phyloP scores from a whole-genome alignment of 2,797 vertebrate species.

The Hylomyscus alleni region DNA sequence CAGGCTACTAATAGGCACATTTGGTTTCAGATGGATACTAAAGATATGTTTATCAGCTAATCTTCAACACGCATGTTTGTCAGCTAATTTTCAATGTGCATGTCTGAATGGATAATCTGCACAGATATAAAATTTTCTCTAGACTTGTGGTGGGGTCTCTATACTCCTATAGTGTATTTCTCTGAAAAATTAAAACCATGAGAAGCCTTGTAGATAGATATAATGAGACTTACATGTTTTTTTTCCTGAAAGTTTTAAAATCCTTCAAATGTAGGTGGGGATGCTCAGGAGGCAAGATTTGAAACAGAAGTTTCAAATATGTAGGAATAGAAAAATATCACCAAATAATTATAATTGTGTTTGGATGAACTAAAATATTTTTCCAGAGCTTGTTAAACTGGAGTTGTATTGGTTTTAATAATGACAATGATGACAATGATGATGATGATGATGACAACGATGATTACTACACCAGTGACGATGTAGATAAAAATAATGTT shows the following conservation, averaged over 20 bases:
- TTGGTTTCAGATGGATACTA: background rate
- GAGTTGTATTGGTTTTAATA: slow-evolving; percentile 24
- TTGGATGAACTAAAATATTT: slow-evolving; percentile 12
- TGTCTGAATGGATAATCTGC: background rate
- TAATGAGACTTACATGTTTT: slow-evolving; percentile 38
- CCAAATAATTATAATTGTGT: slow-evolving; percentile 40
- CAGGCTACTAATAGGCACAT: background rate
- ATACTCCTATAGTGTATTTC: slow-evolving; percentile 35
- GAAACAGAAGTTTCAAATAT: slow-evolving; percentile 47
- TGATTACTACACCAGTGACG: background rate
- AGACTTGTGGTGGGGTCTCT: background rate
- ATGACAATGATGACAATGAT: background rate
- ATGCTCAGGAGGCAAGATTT: background rate
- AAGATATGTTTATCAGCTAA: background rate
- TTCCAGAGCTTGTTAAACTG: slow-evolving; percentile 8
- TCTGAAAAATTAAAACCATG: slow-evolving; percentile 59
- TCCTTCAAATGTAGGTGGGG: background rate
- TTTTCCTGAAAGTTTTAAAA: slow-evolving; percentile 63
- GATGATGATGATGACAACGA: background rate
- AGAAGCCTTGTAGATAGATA: slow-evolving; percentile 23
- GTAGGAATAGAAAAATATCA: slow-evolving; percentile 15
- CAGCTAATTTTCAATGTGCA: background rate
- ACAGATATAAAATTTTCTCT: background rate
- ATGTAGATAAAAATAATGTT: background rate
- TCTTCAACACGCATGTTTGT: background rate